phyloP scores from a whole-genome alignment of 2,113 vertebrate species.

The Indri indri region DNA sequence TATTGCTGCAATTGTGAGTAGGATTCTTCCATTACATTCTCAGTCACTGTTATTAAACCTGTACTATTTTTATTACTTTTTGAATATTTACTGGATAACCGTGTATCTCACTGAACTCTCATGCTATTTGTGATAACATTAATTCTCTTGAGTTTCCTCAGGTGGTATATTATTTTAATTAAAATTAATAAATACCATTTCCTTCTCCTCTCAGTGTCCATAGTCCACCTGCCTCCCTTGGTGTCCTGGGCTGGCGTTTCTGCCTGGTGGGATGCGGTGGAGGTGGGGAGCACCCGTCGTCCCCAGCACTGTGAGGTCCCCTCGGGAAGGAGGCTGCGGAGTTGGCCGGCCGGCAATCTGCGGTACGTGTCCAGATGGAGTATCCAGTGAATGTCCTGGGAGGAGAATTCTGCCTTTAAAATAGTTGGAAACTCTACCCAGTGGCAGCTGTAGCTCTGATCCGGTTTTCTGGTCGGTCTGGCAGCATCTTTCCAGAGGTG shows the following conservation, averaged over 20 bases:
- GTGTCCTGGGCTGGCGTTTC: no score
- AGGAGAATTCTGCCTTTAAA: neutral
- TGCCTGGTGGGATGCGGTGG: fast-evolving
- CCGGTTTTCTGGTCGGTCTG: no score
- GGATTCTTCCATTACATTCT: no score
- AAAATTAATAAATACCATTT: neutral
- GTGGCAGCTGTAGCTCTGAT: neutral
- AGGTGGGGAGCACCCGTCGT: fast-evolving
- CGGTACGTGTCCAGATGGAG: no score
- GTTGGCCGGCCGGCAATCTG: neutral
- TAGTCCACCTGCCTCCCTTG: neutral
- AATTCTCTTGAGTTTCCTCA: neutral
- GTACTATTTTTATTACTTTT: neutral
- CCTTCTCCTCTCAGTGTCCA: no score
- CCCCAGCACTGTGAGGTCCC: no score
- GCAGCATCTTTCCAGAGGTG: no score
- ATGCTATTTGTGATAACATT: neutral
- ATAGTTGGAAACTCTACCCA: neutral
- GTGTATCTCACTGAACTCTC: neutral
- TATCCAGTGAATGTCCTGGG: no score
- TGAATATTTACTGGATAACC: neutral
- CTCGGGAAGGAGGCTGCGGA: neutral
- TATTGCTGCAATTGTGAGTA: neutral
- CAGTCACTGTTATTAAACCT: neutral
- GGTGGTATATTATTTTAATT: neutral